phyloP scores from a whole-genome alignment of 2,113 vertebrate species.

The Oncorhynchus keta region DNA sequence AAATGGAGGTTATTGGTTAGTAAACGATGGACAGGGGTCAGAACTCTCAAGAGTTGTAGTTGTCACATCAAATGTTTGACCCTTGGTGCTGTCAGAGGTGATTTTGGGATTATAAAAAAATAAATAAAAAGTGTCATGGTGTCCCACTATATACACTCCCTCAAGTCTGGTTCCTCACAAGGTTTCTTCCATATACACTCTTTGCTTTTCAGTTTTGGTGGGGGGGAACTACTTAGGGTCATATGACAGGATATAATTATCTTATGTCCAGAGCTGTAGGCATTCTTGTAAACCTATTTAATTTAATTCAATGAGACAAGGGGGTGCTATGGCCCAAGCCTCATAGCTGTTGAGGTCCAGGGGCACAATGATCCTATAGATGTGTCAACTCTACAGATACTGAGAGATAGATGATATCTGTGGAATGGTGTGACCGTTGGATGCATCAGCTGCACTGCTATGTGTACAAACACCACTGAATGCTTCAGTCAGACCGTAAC shows the following conservation, averaged over 20 bases:
- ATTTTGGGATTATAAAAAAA: too few relatives aligned
- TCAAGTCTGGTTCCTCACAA: constrained; percentile 8
- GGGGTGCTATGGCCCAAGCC: not conserved
- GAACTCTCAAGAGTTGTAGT: too few relatives aligned
- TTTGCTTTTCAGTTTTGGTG: not conserved
- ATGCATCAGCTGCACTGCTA: constrained; percentile 24
- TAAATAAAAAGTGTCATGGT: too few relatives aligned
- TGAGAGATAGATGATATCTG: not conserved
- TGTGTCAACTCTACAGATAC: not conserved
- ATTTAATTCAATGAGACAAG: not conserved
- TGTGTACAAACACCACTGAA: constrained; percentile 5
- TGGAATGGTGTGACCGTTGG: constrained; percentile 21
- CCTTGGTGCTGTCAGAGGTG: too few relatives aligned
- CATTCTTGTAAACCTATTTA: not conserved
- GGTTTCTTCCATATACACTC: not conserved
- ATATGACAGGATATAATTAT: not conserved
- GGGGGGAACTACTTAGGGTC: not conserved
- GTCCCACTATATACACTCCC: too few relatives aligned
- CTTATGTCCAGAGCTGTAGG: not conserved
- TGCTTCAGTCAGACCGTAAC: constrained; percentile 10
- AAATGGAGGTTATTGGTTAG: not conserved
- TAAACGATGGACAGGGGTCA: not conserved
- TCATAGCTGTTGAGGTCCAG: not conserved
- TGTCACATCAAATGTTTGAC: too few relatives aligned
- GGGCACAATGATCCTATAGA: not conserved